Base-by-base conservation (phyloP, 2,797 vertebrate genomes). In the Gymnothorax javanicus region DNA sequence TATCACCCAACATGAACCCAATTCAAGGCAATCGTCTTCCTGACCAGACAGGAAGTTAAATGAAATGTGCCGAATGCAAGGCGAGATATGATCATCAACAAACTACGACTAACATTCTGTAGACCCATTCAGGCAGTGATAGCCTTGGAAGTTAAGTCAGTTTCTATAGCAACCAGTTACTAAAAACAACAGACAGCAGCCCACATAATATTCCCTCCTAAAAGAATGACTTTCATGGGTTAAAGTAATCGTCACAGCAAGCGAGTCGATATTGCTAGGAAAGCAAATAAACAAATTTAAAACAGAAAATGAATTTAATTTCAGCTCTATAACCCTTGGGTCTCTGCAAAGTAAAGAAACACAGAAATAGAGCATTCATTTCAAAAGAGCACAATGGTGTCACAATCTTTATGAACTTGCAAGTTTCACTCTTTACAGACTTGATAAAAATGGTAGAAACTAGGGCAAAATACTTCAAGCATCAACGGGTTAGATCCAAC, bases 161-260 rank as follows among this genome's bases (percentile, higher is more conserved):
- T 95, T 95, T 91, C 93, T 92, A 95, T 95, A 93, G 90, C 93
- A 95, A 95, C 93, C 91, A 84, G 90, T 92, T 89, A 90, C 86
- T 88, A 84, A 86, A 88, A 84, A 87, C 89, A 89, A 86, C 75
- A 87, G 90, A 88, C 92, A 87, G 88, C 89, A 87, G 83, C 85
- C 64, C 84, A 89, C 84, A 87, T 82, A 82, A 83, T 57, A 62
- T 7, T 83, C 58, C 58, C 27, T 17, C 83, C 33, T 43, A 43
- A 84, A 69, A 84, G 33, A 60, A 67, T 13, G 27, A 20, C 43
- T 54, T 84, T 67, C 43, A 33, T 15, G n/a, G 25, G 27, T 7
- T 17, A 62, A 33, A 20, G 0, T 60, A 83, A 59, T 33, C 43
- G 5, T 20, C 58, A 12, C 60, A 50, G 27, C 27, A 84, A 4